Evolutionary conservation across 2,113 vertebrate species (phyloP).

Genomic region (Alligator mississippiensis): DNA sequence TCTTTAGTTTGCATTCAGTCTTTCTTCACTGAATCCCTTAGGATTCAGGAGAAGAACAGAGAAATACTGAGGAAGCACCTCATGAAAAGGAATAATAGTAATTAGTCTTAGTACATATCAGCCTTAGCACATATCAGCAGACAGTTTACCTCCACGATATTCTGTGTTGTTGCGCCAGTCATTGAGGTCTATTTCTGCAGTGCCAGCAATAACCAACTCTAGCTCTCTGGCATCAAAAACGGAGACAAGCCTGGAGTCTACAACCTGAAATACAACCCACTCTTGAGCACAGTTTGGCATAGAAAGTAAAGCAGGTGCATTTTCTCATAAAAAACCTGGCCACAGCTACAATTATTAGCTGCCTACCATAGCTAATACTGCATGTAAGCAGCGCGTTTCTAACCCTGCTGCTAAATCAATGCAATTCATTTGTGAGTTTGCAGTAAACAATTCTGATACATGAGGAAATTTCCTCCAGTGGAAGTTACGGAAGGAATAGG

Average conservation of each 20-base stretch:
- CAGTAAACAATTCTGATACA: neutral
- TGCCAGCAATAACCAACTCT: slow-evolving; percentile 97
- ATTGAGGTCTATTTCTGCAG: slow-evolving; percentile 94
- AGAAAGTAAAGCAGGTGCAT: neutral
- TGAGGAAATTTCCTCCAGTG: neutral
- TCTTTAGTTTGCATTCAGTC: neutral
- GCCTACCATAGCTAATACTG: neutral
- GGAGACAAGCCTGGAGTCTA: slow-evolving; percentile 95
- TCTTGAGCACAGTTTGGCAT: neutral
- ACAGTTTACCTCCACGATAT: slow-evolving; percentile 92
- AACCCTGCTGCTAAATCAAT: neutral
- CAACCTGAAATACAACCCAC: slow-evolving; percentile 84
- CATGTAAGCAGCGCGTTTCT: neutral
- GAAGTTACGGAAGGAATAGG: neutral
- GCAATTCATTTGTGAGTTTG: neutral
- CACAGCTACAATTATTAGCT: neutral
- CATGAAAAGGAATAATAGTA: neutral
- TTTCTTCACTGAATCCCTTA: neutral
- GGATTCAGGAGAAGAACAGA: neutral
- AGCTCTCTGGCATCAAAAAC: slow-evolving; percentile 97
- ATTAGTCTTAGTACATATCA: neutral
- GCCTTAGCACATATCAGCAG: neutral
- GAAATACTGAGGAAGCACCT: neutral
- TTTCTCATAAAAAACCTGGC: neutral
- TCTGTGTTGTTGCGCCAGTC: slow-evolving; percentile 98